A percentile compares a stretch with the other conserved stretches of the same genome.
Conservation (phyloP, 2,888 invertebrate species). For the Neoitamus cyanurus region DNA sequence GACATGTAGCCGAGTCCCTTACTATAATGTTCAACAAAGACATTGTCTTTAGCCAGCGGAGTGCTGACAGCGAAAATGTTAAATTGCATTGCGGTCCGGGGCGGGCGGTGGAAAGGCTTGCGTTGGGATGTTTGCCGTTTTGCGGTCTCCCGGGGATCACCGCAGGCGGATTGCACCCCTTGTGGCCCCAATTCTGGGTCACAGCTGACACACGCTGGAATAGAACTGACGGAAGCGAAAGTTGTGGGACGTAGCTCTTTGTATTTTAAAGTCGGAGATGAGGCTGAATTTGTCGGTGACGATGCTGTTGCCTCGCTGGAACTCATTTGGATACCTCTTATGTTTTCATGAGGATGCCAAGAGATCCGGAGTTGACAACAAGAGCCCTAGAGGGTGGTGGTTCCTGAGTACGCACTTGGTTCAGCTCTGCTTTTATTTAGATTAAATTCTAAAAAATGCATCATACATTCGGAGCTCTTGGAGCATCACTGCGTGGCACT, state of each 20-base stretch:
- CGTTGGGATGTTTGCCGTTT: neutral
- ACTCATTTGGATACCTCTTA: constrained; percentile 2
- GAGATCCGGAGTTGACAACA: neutral
- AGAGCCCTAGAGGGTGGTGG: neutral
- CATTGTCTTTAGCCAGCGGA: constrained; percentile 35
- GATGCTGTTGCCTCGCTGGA: neutral
- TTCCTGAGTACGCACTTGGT: neutral
- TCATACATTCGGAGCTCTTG: neutral
- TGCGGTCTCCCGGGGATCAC: neutral
- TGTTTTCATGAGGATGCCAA: neutral
- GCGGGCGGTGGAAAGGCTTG: neutral
- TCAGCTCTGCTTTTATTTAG: neutral
- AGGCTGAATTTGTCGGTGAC: neutral
- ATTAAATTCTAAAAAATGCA: neutral
- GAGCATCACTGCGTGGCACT: neutral
- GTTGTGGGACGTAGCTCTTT: constrained; percentile 4
- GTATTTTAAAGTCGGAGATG: constrained; percentile 20
- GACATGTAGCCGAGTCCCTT: neutral
- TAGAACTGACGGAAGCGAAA: constrained; percentile 29
- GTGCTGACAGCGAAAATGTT: constrained; percentile 37
- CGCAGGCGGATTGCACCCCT: neutral
- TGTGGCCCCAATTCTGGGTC: constrained; percentile 28
- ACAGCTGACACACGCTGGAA: constrained; percentile 26
- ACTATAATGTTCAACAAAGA: constrained; percentile 15
- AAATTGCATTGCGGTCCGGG: constrained; percentile 14